These are phyloP conservation scores for Tethea ocularis DNA, from an alignment of 2,888 invertebrate genomes.

Conservation along the genomic window DNA sequence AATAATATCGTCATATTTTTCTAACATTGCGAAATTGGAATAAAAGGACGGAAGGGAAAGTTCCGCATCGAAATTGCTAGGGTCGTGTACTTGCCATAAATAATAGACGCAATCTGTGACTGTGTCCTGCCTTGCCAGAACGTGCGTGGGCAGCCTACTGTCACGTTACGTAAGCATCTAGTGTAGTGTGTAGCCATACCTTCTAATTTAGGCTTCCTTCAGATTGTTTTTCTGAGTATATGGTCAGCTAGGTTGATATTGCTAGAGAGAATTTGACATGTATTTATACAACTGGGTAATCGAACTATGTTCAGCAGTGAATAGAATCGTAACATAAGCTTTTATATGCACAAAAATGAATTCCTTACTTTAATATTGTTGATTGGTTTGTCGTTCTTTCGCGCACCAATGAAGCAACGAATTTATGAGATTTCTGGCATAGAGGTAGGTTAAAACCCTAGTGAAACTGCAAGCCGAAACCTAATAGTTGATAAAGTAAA, in stretches of 20 bases:
- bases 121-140: conserved; percentile 30
- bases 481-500: no score
- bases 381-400: no score
- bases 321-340: no score
- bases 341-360: no score
- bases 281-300: neutral
- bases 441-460: no score
- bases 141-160: conserved; percentile 19
- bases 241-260: neutral
- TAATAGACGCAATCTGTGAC: conserved; percentile 79
- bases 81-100: conserved; percentile 74
- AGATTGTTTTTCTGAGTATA: neutral
- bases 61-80: conserved; percentile 72
- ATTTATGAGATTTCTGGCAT: no score
- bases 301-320: no score
- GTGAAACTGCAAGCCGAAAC: no score
- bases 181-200: neutral
- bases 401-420: no score
- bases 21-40: conserved; percentile 78
- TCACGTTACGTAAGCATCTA: neutral
- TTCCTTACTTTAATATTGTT: no score
- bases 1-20: conserved; percentile 83
- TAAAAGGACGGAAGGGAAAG: conserved; percentile 73
- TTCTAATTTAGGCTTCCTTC: conserved; percentile 1
- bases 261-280: neutral